Percentiles rank a stretch among this genome's conserved stretches.
phyloP scores from a whole-genome alignment of 2,888 invertebrate species.

The Lingula anatina region DNA sequence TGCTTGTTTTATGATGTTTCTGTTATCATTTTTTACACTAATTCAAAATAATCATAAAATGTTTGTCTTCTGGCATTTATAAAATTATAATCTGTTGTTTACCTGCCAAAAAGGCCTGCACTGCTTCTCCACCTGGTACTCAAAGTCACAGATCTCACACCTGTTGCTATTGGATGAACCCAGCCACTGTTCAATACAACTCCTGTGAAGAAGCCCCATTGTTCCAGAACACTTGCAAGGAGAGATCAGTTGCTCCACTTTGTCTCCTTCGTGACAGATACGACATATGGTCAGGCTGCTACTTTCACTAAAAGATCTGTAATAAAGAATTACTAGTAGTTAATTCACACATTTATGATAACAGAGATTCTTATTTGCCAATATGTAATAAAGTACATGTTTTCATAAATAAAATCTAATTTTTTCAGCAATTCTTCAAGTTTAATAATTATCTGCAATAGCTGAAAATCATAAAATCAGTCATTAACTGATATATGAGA shows the following conservation, averaged over 20 bases:
- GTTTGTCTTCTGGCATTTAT: neutral
- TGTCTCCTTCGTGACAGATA: constrained; percentile 58
- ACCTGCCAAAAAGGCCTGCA: constrained; percentile 54
- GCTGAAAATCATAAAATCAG: no score
- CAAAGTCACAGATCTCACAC: constrained; percentile 70
- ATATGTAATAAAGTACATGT: no score
- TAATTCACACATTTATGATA: no score
- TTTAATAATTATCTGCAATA: no score
- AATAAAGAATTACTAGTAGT: neutral
- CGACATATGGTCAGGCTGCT: constrained; percentile 49
- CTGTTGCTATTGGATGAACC: constrained; percentile 65
- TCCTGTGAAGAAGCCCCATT: constrained; percentile 68
- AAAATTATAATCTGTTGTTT: neutral
- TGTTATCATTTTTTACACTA: neutral
- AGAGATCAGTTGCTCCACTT: constrained; percentile 55
- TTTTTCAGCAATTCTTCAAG: no score
- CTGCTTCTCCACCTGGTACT: constrained; percentile 62
- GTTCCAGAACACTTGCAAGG: constrained; percentile 63
- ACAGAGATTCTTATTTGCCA: no score
- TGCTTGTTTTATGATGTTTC: no score
- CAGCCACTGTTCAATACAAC: constrained; percentile 72
- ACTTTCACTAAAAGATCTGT: neutral
- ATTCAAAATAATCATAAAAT: neutral
- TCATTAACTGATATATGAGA: no score
- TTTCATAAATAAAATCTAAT: no score